Base-by-base conservation (phyloP, 2,888 invertebrate genomes). In the Bombyx huttoni region DNA sequence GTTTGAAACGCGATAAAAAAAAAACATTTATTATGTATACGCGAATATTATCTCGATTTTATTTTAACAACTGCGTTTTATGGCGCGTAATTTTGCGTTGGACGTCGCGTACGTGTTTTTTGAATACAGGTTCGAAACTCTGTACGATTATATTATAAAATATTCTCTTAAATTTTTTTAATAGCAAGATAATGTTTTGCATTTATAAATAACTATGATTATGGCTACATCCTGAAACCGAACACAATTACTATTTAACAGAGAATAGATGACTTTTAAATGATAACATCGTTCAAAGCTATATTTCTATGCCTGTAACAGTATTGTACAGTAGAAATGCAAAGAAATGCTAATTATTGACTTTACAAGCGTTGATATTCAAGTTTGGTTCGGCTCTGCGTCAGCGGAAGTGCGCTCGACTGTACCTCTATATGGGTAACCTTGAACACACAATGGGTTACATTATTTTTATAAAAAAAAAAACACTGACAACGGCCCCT, bases 391-490 rank as follows among this genome's bases (percentile, higher is more conserved):
- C 45, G 56, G 61, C 53, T 62, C 51, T 52, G 54, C 56, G 60
- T 59, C 65, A 70, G 55, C 78, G 82, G 81, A 83, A 81, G 76
- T 69, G 65, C 70, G 75, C 69, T 70, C 63, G 74, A 73, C 75
- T 78, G 40, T 40, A 40, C 40, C 40, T 40, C 78, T 74, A 81
- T 78, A 76, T 77, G 76, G 78, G 79, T 84, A 77, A 79, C 87
- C 87, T 86, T 86, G 83, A 61, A 53, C 58, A 63, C 65, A 82
- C 80, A 78, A 81, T 80, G 73, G 74, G 65, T 76, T 76, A 71
- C 70, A 73, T 73, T 73, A 73, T 72, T 71, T 69, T 68, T 65
- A 70, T 70, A 64, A 65, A 75, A 68, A 72, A 75, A 74, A 61
- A 78, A 78, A 63, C 60, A 64, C 64, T 59, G 67, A 68, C 65